A percentile compares a stretch with the other conserved stretches of the same genome.
Evolutionary conservation across 2,113 vertebrate genomes (phyloP).

Genomic region (Lophius piscatorius): DNA sequence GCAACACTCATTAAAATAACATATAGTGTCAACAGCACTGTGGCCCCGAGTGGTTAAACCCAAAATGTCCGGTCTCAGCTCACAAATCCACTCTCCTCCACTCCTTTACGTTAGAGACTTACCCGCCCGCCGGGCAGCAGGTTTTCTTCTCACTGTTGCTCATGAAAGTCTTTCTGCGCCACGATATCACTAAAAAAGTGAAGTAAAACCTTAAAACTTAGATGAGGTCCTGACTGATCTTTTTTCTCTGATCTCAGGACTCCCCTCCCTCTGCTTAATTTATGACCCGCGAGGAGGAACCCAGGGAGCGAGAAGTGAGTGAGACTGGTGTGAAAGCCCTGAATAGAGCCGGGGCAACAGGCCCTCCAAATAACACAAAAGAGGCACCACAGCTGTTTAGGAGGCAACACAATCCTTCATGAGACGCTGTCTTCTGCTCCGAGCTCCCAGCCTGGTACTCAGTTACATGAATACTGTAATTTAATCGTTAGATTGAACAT

Average conservation of each 20-base stretch:
- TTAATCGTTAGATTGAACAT: constrained; percentile 25
- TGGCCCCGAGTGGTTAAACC: constrained; percentile 64
- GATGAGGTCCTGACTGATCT: constrained; percentile 74
- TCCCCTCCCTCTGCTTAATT: constrained; percentile 72
- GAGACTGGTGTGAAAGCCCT: constrained; percentile 80
- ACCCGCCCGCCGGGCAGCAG: constrained; percentile 14
- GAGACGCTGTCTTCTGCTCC: constrained; percentile 51
- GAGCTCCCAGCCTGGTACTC: constrained; percentile 56
- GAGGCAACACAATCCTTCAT: constrained; percentile 62
- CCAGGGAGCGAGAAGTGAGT: constrained; percentile 82
- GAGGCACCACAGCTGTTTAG: constrained; percentile 75
- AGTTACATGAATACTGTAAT: constrained; percentile 43
- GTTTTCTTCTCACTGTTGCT: constrained; percentile 7
- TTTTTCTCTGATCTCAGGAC: constrained; percentile 66
- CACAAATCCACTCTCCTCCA: constrained; percentile 30
- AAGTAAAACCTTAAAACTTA: constrained; percentile 54
- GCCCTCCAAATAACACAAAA: constrained; percentile 77
- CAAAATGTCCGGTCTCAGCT: constrained; percentile 49
- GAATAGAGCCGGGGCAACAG: constrained; percentile 80
- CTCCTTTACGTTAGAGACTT: constrained; percentile 32
- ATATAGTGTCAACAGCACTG: constrained; percentile 73
- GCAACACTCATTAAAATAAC: constrained; percentile 79
- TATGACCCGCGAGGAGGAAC: constrained; percentile 80
- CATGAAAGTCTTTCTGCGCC: constrained; percentile 22
- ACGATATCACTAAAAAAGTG: constrained; percentile 39